Evolutionary conservation across 2,113 vertebrate genomes (phyloP).

Genomic region (Atlantisia rogersi): DNA sequence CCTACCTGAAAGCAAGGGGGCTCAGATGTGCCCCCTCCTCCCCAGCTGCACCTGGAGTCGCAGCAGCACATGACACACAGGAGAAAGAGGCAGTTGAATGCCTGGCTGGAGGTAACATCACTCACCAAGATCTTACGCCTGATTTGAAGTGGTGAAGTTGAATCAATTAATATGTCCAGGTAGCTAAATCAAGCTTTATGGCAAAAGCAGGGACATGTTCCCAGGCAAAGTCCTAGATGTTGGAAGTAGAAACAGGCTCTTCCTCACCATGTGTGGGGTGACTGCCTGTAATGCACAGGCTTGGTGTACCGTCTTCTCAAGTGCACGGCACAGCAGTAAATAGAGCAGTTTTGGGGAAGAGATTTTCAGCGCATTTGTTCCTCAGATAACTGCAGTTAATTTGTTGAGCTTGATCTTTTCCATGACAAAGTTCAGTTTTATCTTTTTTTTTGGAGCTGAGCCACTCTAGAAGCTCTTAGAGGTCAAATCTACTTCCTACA

Average conservation of each 20-base stretch:
- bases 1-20: background rate
- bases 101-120: background rate
- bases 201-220: background rate
- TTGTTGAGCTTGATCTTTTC: conserved; percentile 18
- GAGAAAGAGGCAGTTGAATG: background rate
- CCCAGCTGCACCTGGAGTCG: rapidly evolving
- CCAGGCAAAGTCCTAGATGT: background rate
- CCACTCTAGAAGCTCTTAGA: background rate
- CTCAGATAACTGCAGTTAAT: background rate
- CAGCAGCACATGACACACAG: rapidly evolving
- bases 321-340: background rate
- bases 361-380: conserved; percentile 3
- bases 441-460: conserved; percentile 9
- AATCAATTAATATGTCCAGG: background rate
- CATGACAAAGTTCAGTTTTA: background rate
- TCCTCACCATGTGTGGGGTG: background rate
- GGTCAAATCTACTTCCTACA: conserved; percentile 27
- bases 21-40: background rate
- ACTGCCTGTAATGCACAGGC: rapidly evolving
- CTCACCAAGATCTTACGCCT: background rate
- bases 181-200: background rate
- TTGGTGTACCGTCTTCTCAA: background rate
- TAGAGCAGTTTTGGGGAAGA: background rate
- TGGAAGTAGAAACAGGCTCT: background rate
- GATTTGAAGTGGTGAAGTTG: background rate